Conservation (phyloP, 1,140 invertebrate species). For the Samia ricini region DNA sequence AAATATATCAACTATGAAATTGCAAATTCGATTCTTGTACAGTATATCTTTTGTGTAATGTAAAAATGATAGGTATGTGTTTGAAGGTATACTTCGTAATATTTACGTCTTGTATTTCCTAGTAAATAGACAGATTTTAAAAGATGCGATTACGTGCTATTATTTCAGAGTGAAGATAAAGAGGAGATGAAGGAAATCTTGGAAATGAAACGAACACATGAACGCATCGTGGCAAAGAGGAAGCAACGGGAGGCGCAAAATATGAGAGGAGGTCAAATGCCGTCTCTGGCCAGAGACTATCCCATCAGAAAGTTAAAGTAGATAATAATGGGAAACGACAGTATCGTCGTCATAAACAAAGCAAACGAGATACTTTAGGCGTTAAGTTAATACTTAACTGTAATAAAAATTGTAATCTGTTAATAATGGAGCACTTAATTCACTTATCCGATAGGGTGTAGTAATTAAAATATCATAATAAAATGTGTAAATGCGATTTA, state of each 20-base stretch:
- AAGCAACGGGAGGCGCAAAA: slow-evolving; percentile 48
- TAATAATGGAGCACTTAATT: no score
- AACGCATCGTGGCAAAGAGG: slow-evolving; percentile 84
- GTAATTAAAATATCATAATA: no score
- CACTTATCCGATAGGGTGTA: no score
- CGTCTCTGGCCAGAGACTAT: slow-evolving; percentile 44
- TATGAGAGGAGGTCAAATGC: slow-evolving; percentile 34
- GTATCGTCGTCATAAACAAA: neutral
- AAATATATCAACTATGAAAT: no score
- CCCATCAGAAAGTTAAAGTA: slow-evolving; percentile 51
- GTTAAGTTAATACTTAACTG: neutral
- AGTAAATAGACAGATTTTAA: no score
- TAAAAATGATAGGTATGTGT: no score
- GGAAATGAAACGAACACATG: slow-evolving; percentile 92
- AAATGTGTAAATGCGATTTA: no score
- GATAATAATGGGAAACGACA: neutral
- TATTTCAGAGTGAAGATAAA: slow-evolving; percentile 89
- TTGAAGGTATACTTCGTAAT: no score
- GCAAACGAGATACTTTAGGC: neutral
- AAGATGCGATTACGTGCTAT: neutral
- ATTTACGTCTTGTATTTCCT: no score
- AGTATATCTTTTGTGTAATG: no score
- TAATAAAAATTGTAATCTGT: no score
- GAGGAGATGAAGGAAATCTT: slow-evolving; percentile 96
- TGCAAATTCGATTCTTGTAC: no score